These are phyloP conservation scores for Neodontobutis hainanensis DNA, from an alignment of 2,113 vertebrate genomes.

Conservation along the genomic window DNA sequence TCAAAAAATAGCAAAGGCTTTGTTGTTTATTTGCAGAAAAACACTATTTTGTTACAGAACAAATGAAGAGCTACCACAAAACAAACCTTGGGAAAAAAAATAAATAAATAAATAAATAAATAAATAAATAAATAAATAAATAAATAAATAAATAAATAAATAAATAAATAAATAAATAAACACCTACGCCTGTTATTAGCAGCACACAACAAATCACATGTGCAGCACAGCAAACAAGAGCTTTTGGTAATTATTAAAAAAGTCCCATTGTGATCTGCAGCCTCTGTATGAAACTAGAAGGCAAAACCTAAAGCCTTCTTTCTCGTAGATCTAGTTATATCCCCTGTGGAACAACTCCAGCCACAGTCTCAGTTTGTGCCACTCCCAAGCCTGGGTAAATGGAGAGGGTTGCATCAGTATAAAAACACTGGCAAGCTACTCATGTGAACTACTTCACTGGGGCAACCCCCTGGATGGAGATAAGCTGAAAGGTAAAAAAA, in stretches of 20 bases:
- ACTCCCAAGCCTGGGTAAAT: too few relatives aligned
- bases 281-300: background rate
- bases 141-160: too few relatives aligned
- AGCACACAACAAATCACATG: slow-evolving; percentile 19
- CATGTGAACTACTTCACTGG: too few relatives aligned
- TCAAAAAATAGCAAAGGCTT: slow-evolving; percentile 47
- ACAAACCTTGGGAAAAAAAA: slow-evolving; percentile 27
- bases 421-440: too few relatives aligned
- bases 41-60: slow-evolving; percentile 34
- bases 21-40: slow-evolving; percentile 59
- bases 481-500: too few relatives aligned
- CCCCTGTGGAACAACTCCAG: too few relatives aligned
- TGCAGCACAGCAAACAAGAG: slow-evolving; percentile 23
- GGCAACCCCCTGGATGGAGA: too few relatives aligned
- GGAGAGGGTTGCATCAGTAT: too few relatives aligned
- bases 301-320: slow-evolving; percentile 12
- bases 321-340: background rate
- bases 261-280: background rate
- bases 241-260: slow-evolving; percentile 38
- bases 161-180: too few relatives aligned
- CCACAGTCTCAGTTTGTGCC: background rate
- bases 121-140: too few relatives aligned
- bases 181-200: slow-evolving; percentile 46
- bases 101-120: too few relatives aligned
- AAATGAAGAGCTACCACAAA: slow-evolving; percentile 50